Conservation (phyloP, 2,113 vertebrate genomes). For the Tenebrosternarchus preto region DNA sequence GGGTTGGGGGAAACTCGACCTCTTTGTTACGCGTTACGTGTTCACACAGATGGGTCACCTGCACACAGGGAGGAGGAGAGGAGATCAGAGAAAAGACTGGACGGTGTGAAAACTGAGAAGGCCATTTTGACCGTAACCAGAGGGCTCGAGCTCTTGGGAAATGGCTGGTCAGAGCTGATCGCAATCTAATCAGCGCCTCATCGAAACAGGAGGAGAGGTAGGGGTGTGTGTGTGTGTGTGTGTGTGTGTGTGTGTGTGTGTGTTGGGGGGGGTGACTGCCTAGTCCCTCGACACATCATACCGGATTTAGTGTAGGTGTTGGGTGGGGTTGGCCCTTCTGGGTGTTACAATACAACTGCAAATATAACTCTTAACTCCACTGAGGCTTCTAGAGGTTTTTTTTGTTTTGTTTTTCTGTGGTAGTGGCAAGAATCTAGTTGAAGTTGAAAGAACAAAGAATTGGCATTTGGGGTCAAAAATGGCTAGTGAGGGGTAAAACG, state of each 20-base stretch:
- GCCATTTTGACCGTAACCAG: conserved; percentile 72
- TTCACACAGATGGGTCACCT: too few species aligned
- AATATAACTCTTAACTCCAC: too few species aligned
- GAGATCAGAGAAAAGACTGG: conserved; percentile 70
- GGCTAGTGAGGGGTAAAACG: too few species aligned
- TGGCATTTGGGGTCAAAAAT: too few species aligned
- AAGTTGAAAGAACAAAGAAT: too few species aligned
- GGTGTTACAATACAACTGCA: too few species aligned
- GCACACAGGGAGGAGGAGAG: conserved; percentile 58
- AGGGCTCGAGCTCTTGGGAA: conserved; percentile 64
- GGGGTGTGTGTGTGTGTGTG: background rate
- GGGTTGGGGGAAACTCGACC: too few species aligned
- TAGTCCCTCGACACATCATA: conserved; percentile 30
- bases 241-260: too few species aligned
- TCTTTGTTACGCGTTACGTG: too few species aligned
- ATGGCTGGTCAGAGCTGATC: conserved; percentile 64
- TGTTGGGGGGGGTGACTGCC: background rate
- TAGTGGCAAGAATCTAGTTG: too few species aligned
- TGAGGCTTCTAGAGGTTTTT: too few species aligned
- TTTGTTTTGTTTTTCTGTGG: too few species aligned
- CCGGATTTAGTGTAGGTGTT: conserved; percentile 1
- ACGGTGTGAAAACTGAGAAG: conserved; percentile 72
- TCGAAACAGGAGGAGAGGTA: conserved; percentile 51
- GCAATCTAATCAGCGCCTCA: conserved; percentile 67
- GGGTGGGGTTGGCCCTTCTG: background rate